phyloP scores from a whole-genome alignment of 2,888 invertebrate species.

The Metallyticus violacea region DNA sequence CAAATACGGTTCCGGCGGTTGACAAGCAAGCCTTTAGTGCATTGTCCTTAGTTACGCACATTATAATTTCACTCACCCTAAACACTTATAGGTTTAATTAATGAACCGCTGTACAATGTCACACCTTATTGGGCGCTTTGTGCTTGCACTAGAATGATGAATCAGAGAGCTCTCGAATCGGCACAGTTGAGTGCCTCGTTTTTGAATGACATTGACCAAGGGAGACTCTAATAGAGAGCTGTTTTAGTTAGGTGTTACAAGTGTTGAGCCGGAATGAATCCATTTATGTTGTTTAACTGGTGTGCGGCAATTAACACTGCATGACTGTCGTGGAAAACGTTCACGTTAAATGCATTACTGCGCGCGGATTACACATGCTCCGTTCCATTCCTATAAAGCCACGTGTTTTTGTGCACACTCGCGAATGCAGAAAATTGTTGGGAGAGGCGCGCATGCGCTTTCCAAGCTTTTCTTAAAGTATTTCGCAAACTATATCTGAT shows the following conservation, averaged over 20 bases:
- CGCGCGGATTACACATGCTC: background rate
- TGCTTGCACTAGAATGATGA: too few species aligned
- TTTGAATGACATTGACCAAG: background rate
- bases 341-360: constrained; percentile 9
- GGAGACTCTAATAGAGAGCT: background rate
- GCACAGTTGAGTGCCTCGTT: background rate
- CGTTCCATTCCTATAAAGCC: background rate
- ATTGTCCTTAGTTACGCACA: too few species aligned
- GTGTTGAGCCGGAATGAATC: background rate
- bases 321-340: background rate
- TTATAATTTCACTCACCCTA: too few species aligned
- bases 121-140: too few species aligned
- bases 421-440: too few species aligned
- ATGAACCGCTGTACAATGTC: too few species aligned
- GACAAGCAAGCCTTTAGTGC: too few species aligned
- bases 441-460: background rate
- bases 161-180: background rate
- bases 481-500: too few species aligned
- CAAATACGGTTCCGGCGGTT: too few species aligned
- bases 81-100: too few species aligned
- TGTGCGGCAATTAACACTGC: background rate
- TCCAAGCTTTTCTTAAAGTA: too few species aligned
- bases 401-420: background rate
- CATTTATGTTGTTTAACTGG: constrained; percentile 3
- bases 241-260: background rate